phyloP scores from a whole-genome alignment of 2,888 invertebrate species.

The Drosophila koepferae region DNA sequence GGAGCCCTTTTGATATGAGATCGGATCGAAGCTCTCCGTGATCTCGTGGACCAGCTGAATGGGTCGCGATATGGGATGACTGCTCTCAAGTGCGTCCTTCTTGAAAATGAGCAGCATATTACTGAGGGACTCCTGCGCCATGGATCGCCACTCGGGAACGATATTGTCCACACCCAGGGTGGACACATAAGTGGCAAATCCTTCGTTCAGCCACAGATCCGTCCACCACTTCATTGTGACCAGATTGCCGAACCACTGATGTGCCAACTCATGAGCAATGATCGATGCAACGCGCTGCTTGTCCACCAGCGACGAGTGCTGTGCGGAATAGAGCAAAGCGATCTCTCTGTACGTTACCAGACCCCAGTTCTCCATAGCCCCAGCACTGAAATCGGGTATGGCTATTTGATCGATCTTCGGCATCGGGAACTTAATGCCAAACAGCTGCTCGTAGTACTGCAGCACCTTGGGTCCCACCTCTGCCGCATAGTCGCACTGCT shows the following conservation, averaged over 20 bases:
- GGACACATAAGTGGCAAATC: conserved; percentile 90
- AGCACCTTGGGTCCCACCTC: conserved; percentile 91
- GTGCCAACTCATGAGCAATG: conserved; percentile 90
- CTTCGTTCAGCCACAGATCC: conserved; percentile 92
- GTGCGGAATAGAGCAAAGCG: conserved; percentile 88
- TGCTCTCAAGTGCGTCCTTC: conserved; percentile 90
- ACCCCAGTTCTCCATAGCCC: conserved; percentile 93
- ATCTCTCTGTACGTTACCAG: conserved; percentile 93
- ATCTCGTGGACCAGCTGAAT: conserved; percentile 92
- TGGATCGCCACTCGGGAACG: conserved; percentile 89
- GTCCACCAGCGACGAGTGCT: conserved; percentile 87
- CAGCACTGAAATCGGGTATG: conserved; percentile 93
- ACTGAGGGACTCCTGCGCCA: conserved; percentile 86
- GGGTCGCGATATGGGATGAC: conserved; percentile 92
- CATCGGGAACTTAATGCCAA: conserved; percentile 88
- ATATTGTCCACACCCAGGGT: conserved; percentile 87
- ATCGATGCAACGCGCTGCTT: conserved; percentile 87
- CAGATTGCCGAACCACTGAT: conserved; percentile 93
- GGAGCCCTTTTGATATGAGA: conserved; percentile 94
- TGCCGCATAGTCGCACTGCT: conserved; percentile 91
- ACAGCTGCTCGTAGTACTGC: conserved; percentile 88
- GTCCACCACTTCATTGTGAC: conserved; percentile 95
- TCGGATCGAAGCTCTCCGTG: conserved; percentile 93
- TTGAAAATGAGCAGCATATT: conserved; percentile 88
- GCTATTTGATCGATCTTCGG: conserved; percentile 91